phyloP scores from a whole-genome alignment of 2,113 vertebrate species.

The Peromyscus maniculatus region DNA sequence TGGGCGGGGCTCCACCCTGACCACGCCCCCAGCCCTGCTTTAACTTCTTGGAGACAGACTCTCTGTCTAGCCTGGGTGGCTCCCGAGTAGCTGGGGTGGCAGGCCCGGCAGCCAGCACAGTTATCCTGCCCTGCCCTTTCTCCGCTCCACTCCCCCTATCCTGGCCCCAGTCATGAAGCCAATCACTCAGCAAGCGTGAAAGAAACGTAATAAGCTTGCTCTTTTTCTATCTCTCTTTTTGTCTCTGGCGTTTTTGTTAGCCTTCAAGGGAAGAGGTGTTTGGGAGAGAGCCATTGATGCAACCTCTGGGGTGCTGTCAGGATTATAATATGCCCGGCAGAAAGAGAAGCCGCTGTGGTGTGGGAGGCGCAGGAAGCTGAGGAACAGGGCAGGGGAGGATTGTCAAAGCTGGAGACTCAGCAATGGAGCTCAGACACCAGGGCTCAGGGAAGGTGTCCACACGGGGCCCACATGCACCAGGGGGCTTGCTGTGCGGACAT shows the following conservation, averaged over 20 bases:
- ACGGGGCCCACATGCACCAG: background rate
- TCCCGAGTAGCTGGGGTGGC: background rate
- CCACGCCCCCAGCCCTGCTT: background rate
- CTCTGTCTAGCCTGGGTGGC: too few species aligned
- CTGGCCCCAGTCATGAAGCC: constrained; percentile 36
- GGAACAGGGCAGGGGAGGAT: too few species aligned
- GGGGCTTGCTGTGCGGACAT: background rate
- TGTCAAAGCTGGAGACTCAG: background rate
- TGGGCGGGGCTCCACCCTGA: too few species aligned
- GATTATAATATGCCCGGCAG: background rate
- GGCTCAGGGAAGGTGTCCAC: background rate
- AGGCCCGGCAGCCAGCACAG: background rate
- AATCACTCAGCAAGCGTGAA: constrained; percentile 60
- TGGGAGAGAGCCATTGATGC: constrained; percentile 21
- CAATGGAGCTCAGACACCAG: background rate
- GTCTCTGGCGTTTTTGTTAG: constrained; percentile 74
- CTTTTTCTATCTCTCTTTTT: background rate
- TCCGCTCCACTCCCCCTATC: background rate
- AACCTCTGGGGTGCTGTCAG: background rate
- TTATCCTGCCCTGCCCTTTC: background rate
- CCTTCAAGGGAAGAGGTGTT: constrained; percentile 68
- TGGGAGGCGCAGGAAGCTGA: background rate
- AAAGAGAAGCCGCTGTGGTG: background rate
- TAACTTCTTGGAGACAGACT: background rate
- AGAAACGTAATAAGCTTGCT: constrained; percentile 66